Evolutionary conservation across 2,888 invertebrate species (phyloP), one percentile per base, ranked within the genome.

Genomic region (Aelia acuminata): DNA sequence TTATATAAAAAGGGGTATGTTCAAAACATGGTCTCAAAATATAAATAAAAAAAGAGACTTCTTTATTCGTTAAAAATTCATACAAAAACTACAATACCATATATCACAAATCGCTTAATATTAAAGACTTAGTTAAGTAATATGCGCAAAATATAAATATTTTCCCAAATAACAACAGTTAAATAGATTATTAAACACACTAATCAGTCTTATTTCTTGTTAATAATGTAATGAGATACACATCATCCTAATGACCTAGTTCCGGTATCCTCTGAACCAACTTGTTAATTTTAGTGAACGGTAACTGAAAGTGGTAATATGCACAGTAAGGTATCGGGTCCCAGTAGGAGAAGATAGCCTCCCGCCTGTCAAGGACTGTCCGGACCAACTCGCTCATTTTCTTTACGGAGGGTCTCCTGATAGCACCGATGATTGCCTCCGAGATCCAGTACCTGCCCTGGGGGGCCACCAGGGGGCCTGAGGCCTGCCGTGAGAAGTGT

Each of bases 301-400:
- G 96, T 91, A 95, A 92, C 91, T 96, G 96, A 91, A 97, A 94
- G 92, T 96, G 96, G 92, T 97, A 97, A 92, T 96, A 97, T 4
- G 96, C 96, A 91, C 96, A 96, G 92, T 97, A 97, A 0, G 97
- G 97, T 91, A 97, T 92, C 10, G 97, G 97, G 91, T 97, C 97
- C 97, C 97, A 97, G 91, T 95, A 95, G 10, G 95, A 94, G 91
- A 97, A 97, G 1, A 97, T 93, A 0, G 96, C 96, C 91, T 97
- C 96, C 70, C 96, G 94, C 90, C 96, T 96, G 91, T 96, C 96
- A 90, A 96, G 92, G 57, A 96, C 95, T 0, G 95, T 95, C 63
- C 95, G 94, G 91, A 95, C 92, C 85, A 95, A 92, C 91, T 94
- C 94, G 35, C 94, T 94, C 10, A 95, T 94, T 3, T 93, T 92